Base-by-base conservation (phyloP, 2,113 vertebrate species). In the Ctenodactylus gundi region DNA sequence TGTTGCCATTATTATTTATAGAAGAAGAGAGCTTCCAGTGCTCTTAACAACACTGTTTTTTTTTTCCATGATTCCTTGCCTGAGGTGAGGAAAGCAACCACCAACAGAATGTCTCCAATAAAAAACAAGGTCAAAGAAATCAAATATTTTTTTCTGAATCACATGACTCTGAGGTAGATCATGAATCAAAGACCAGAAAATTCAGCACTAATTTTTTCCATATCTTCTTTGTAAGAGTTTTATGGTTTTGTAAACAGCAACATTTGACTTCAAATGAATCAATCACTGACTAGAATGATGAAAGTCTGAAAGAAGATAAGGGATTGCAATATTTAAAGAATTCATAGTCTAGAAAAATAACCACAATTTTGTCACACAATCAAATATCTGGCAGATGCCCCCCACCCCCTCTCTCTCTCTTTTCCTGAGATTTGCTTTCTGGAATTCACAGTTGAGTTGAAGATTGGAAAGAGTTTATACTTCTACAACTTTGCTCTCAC, bases 281-380 rank as follows among this genome's bases (percentile, higher is more conserved):
- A 96, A 57, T 94, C 94, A 96, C 76, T 75, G 84, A 67, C 53
- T 64, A 53, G 94, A 88, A 55, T 85, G 36, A 76, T 75, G 95
- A 65, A 95, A 96, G 94, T 80, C 70, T 94, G 81, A 73, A 91
- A 94, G 89, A 81, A 86, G 67, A 96, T 94, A 93, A 96, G 70
- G 3, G 12, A 11, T 95, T 91, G 34, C 49, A 95, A 95, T 81
- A 67, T 77, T 91, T 86, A 94, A 88, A 91, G 89, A 91, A 95
- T 91, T 93, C 68, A 80, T 21, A 72, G 46, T 46, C 65, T 51
- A 91, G 83, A 80, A 88, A 96, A 82, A 89, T 39, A 93, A 51
- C 41, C 62, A 60, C 41, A 85, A 31, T 7, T 41, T 90, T 92
- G 70, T 93, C 84, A 93, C 64, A 57, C 39, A 41, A 70, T 83